These are phyloP conservation scores for Matsumyia berberina DNA, from an alignment of 2,888 invertebrate genomes.

Conservation along the genomic window DNA sequence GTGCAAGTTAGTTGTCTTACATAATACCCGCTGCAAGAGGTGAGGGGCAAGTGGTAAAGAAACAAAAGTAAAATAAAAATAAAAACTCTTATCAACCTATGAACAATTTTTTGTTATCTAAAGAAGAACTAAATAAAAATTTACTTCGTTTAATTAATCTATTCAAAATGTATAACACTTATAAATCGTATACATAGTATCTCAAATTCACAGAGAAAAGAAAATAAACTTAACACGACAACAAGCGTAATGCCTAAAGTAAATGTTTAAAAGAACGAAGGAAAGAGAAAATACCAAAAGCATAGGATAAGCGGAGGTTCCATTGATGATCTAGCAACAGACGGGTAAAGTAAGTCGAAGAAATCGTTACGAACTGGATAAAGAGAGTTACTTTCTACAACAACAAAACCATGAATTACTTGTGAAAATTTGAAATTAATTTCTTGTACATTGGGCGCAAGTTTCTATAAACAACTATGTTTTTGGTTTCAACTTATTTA, in stretches of 20 bases:
- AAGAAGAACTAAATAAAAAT: background rate
- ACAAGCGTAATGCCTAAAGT: conserved; percentile 37
- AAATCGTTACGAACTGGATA: conserved; percentile 67
- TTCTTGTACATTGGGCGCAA: background rate
- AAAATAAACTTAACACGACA: conserved; percentile 44
- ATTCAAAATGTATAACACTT: background rate
- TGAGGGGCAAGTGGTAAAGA: too few relatives aligned
- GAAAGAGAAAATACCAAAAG: conserved; percentile 71
- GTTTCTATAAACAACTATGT: conserved; percentile 1
- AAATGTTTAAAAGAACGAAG: conserved; percentile 63
- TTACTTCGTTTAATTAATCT: background rate
- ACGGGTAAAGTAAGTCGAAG: conserved; percentile 72
- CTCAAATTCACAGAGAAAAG: conserved; percentile 24
- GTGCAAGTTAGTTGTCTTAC: too few relatives aligned
- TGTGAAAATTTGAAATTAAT: conserved; percentile 17
- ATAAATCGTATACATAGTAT: background rate
- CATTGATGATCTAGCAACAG: conserved; percentile 70
- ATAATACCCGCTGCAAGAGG: too few relatives aligned
- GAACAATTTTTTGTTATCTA: too few relatives aligned
- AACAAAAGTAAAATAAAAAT: too few relatives aligned
- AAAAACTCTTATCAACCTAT: too few relatives aligned
- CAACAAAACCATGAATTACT: conserved; percentile 38
- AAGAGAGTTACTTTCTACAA: conserved; percentile 57
- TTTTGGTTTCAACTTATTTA: background rate
- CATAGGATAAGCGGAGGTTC: conserved; percentile 64